Base-by-base conservation (phyloP, 30 jellyfish, hydroid and myxozoan genomes). In the Cassiopea xamachana region DNA sequence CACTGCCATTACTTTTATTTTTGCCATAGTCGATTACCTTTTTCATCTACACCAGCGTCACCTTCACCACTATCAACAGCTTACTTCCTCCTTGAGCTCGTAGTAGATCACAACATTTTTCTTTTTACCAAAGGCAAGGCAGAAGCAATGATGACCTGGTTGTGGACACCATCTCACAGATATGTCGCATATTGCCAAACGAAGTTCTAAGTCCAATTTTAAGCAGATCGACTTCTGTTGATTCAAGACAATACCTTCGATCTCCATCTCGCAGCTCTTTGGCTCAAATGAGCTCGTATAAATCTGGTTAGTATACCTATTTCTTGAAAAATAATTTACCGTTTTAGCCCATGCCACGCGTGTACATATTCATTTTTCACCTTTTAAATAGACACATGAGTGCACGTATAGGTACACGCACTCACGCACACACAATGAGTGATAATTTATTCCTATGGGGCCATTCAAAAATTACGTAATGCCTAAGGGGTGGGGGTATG, bases 91-190 rank as follows among this genome's bases (percentile, higher is more conserved):
- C 4, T 51, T 9, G 8, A 51, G 4, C 9, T 51, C 9, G 9
- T 51, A 51, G 9, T 9, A 51, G 9, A 4, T 51, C 8, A 2
- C 8, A 4, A 2, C 8, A 2, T 2, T 73, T 16, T 73, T 3
- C 8, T 45, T 27, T 73, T 73, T 19, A 2, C 9, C 82, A 73
- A 12, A 45, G 61, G 59, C 84, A 74, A 7, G 91, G 88, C 45
- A 80, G 71, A 73, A 89, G 89, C 77, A 83, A 89, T 85, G 96
- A 89, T 62, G 96, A 89, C 7, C 86, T 67, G n/a, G 84, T 89
- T 7, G 14, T 80, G 19, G 91, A 70, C 46, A 60, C 82, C 1
- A 75, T 83, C n/a, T 75, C 70, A 6, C 89, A 89, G 49, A 80
- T 89, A 12, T 83, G 80, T 12, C 82, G 87, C 46, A 79, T 72